Base-by-base conservation (phyloP, 2,113 vertebrate genomes). In the Malurus cyaneus region DNA sequence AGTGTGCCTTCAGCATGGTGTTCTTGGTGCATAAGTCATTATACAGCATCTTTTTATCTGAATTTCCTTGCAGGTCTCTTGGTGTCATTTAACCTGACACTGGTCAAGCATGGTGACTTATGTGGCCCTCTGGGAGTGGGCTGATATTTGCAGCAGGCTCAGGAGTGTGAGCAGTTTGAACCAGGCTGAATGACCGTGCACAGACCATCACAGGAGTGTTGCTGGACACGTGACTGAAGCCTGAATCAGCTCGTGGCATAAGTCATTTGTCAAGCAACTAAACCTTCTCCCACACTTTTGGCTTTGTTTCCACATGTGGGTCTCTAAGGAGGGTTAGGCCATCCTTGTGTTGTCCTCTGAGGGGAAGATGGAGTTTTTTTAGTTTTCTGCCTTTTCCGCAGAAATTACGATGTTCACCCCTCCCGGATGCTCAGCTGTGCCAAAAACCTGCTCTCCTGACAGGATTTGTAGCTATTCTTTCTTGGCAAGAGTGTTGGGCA, bases 391-490 rank as follows among this genome's bases (percentile, higher is more conserved):
- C 36, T 87, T 94, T 94, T 95, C 87, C 0, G 0, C 62, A 18
- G 11, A 42, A 83, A 32, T 73, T 91, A 31, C 7, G 29, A 41
- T 64, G n/a, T 74, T 93, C 56, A 89, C 52, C 39, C 19, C 47
- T 94, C 79, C 74, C 82, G 67, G 39, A 59, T 88, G 60, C 64
- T 77, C 16, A 66, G 11, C 46, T 80, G 26, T 92, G 94, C 95
- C 94, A 95, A 90, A 92, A 94, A 52, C 49, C 82, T 96, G 94
- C 85, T 94, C 50, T 83, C 21, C 79, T 83, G 64, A 83, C 67
- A 85, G 69, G 93, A 96, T 94, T 80, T 97, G 71, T 96, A 78
- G 71, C 81, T 90, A 15, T 76, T 92, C 70, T 80, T 83, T 95
- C 92, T 96, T 96, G 94, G 93, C 89, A 77, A 11, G 62, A 86